phyloP scores from a whole-genome alignment of 2,797 vertebrate species.

The Sebastes baramenuke region DNA sequence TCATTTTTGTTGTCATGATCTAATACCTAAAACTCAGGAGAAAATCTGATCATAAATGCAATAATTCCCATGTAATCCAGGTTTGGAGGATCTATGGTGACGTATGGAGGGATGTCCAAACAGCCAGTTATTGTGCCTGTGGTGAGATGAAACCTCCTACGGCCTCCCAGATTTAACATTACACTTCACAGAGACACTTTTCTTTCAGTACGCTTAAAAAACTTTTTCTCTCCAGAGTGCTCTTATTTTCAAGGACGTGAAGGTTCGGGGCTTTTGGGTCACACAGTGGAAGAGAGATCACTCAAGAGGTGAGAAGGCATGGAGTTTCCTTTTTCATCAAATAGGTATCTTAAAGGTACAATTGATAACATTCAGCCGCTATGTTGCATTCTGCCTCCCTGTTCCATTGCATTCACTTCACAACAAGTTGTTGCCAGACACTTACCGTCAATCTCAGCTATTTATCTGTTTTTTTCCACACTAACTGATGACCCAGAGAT shows the following conservation, averaged over 20 bases:
- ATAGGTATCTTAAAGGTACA: neutral
- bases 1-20: neutral
- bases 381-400: too few relatives aligned
- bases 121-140: conserved; percentile 91
- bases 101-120: conserved; percentile 96
- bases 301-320: conserved; percentile 78
- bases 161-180: neutral
- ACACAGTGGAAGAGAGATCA: conserved; percentile 92
- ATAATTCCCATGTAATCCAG: conserved; percentile 67
- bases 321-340: neutral
- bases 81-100: conserved; percentile 92
- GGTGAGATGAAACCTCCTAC: conserved; percentile 81
- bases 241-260: conserved; percentile 94
- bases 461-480: too few relatives aligned
- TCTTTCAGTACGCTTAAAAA: neutral
- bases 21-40: neutral
- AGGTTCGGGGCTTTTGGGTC: conserved; percentile 93
- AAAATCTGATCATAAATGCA: neutral
- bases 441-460: too few relatives aligned
- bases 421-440: too few relatives aligned
- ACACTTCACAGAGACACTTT: neutral
- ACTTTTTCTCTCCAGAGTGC: conserved; percentile 82
- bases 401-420: too few relatives aligned
- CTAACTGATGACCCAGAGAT: too few relatives aligned
- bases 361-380: too few relatives aligned